Conservation (phyloP, 2,113 vertebrate genomes). For the Neolamprologus toae region DNA sequence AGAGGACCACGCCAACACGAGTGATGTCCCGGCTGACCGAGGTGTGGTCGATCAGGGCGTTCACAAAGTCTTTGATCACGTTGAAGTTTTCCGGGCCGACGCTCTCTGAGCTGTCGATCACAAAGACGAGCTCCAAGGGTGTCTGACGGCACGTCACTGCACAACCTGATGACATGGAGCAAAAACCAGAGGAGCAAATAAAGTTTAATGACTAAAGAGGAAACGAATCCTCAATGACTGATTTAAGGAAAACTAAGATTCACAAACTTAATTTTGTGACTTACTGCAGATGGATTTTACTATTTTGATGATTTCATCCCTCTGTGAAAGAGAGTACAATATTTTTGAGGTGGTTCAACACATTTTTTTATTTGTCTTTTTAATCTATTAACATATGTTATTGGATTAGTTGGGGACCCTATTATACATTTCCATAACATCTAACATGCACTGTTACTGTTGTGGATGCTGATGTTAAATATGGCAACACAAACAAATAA, state of each 20-base stretch:
- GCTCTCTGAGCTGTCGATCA: constrained; percentile 87
- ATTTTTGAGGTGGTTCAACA: background rate
- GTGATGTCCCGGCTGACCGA: constrained; percentile 38
- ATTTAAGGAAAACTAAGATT: background rate
- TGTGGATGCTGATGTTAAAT: background rate
- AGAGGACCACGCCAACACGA: constrained; percentile 78
- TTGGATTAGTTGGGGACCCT: background rate
- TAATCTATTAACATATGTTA: background rate
- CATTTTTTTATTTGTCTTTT: background rate
- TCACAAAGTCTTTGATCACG: constrained; percentile 80
- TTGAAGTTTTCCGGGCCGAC: constrained; percentile 80
- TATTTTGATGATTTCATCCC: constrained; percentile 80
- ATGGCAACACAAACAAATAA: background rate
- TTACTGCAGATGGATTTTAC: constrained; percentile 86
- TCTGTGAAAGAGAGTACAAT: constrained; percentile 57
- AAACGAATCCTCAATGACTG: rapidly evolving
- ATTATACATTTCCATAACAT: background rate
- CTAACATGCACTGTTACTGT: background rate
- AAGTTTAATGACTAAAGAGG: background rate
- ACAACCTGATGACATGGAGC: constrained; percentile 68
- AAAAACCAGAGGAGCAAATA: background rate
- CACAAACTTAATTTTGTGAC: background rate
- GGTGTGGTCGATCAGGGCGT: constrained; percentile 69
- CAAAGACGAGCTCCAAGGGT: constrained; percentile 82
- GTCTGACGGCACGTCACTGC: constrained; percentile 71